A percentile compares a stretch with the other conserved stretches of the same genome.
Evolutionary conservation across 2,888 invertebrate genomes (phyloP).

Genomic region (Rhaphigaster nebulosa): DNA sequence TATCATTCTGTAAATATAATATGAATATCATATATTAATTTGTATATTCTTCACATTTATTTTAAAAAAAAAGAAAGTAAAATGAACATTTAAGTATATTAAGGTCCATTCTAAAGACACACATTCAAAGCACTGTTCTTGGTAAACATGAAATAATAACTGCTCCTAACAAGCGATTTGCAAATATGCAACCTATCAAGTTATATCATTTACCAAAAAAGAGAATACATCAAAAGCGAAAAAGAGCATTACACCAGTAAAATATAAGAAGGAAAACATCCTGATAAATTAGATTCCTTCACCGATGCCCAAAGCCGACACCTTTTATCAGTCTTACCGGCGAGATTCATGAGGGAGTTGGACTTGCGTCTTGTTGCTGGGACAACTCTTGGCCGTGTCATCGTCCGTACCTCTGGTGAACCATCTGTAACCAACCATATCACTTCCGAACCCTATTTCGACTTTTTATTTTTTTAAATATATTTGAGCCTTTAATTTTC

Average conservation of each 20-base stretch:
- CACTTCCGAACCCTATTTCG: slow-evolving; percentile 57
- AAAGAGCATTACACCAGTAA: slow-evolving; percentile 4
- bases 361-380: slow-evolving; percentile 78
- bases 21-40: too few species aligned
- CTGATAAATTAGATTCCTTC: slow-evolving; percentile 51
- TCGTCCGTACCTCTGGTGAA: slow-evolving; percentile 84
- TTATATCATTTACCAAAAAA: neutral
- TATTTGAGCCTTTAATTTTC: slow-evolving; percentile 19
- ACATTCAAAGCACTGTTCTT: neutral
- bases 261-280: slow-evolving; percentile 54
- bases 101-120: neutral
- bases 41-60: neutral
- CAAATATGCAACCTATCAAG: neutral
- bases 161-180: neutral
- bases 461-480: slow-evolving; percentile 13
- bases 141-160: neutral
- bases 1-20: too few species aligned
- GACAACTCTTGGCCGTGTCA: slow-evolving; percentile 73
- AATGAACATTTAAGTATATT: neutral
- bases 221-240: neutral
- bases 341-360: slow-evolving; percentile 95
- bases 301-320: slow-evolving; percentile 49
- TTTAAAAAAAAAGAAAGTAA: too few species aligned
- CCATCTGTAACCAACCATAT: slow-evolving; percentile 78
- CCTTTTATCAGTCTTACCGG: slow-evolving; percentile 79